Percentiles rank a stretch among this genome's conserved stretches.
Conservation (phyloP, 2,797 vertebrate species). For the Arrhamphus sclerolepis region DNA sequence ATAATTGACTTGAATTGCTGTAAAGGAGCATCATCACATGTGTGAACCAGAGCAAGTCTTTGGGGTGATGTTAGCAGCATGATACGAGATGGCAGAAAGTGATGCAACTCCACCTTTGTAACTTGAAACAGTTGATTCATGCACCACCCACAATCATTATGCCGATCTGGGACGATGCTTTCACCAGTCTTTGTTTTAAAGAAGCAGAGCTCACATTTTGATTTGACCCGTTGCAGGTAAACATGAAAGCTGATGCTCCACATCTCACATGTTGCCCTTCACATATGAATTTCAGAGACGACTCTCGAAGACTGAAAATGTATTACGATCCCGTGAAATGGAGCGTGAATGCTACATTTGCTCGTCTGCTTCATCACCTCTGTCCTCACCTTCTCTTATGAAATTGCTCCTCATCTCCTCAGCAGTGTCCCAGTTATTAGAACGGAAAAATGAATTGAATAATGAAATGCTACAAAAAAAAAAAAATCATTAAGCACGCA, state of each 20-base stretch:
- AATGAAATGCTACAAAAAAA: slow-evolving; percentile 37
- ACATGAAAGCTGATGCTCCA: slow-evolving; percentile 8
- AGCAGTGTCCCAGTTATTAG: slow-evolving; percentile 36
- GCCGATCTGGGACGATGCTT: slow-evolving; percentile 9
- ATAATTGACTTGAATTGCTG: no score
- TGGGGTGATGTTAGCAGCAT: neutral
- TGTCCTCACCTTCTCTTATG: slow-evolving; percentile 1
- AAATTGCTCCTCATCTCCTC: slow-evolving; percentile 18
- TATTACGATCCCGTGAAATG: neutral
- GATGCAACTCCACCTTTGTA: slow-evolving; percentile 29
- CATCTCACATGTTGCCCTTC: neutral
- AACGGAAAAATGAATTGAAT: slow-evolving; percentile 38
- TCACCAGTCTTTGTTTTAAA: slow-evolving; percentile 36
- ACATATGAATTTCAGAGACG: neutral
- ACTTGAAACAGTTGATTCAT: slow-evolving; percentile 44
- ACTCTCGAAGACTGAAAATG: slow-evolving; percentile 8
- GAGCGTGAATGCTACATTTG: neutral
- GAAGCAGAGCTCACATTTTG: neutral
- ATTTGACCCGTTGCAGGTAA: neutral
- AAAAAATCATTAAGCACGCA: slow-evolving; percentile 49
- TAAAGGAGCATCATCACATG: slow-evolving; percentile 2
- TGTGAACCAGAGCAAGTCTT: neutral
- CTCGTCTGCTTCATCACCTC: neutral
- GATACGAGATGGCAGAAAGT: slow-evolving; percentile 1
- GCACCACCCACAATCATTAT: slow-evolving; percentile 26